Percentiles rank a stretch among this genome's conserved stretches.
Conservation (phyloP, 2,797 vertebrate species). For the Dicrostonyx torquatus region DNA sequence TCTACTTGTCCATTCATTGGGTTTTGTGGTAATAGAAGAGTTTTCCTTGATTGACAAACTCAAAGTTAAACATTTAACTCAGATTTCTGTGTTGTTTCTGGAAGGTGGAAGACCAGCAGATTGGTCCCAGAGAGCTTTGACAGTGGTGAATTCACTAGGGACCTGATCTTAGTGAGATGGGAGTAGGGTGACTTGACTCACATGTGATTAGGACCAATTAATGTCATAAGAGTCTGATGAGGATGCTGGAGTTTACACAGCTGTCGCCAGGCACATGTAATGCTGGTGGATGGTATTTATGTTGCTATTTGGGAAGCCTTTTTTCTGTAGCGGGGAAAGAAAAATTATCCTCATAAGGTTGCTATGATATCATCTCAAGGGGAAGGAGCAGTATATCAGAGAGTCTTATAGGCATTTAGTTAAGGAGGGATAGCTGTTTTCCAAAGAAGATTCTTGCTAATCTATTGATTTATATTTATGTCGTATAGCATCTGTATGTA, state of each 20-base stretch:
- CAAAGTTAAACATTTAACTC: not conserved
- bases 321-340: not conserved
- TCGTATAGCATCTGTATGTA: not conserved
- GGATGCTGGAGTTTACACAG: not conserved
- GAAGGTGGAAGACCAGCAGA: not conserved
- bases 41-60: not conserved
- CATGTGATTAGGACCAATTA: not conserved
- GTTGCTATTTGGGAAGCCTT: not conserved
- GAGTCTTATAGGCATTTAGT: not conserved
- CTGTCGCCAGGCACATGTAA: not conserved
- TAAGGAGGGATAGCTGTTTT: conserved; percentile 28
- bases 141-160: not conserved
- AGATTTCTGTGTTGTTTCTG: not conserved
- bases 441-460: not conserved
- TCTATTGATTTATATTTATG: not conserved
- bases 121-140: not conserved
- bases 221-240: not conserved
- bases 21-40: not conserved
- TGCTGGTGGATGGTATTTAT: not conserved
- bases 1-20: not conserved
- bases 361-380: not conserved
- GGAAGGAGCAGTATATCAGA: not conserved
- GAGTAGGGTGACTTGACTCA: not conserved
- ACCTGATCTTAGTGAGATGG: not conserved
- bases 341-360: not conserved